Base-by-base conservation (phyloP, 2,797 vertebrate genomes). In the Nannoperca australis region DNA sequence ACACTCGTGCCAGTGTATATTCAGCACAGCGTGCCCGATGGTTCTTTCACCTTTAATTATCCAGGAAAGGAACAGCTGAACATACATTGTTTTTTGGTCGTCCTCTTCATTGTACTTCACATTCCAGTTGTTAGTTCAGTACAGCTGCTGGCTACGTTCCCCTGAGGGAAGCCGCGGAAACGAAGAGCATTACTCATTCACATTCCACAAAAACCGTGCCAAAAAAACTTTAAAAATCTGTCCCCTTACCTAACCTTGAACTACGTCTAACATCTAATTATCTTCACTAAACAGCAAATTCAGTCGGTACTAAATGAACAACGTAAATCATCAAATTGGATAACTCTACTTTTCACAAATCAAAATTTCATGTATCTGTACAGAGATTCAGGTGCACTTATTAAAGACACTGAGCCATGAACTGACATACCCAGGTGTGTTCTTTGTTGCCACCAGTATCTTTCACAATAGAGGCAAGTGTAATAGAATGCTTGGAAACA, bases 381-480 rank as follows among this genome's bases (percentile, higher is more conserved):
- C 58, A 53, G 12, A 17, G 24, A 51, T 44, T 49, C 3, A 27
- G 27, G 5, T 40, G 5, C 11, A 38, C 34, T 62, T 30, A 77
- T 44, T 10, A 65, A n/a, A 42, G 9, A 68, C 40, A 18, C 3
- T 5, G 2, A 59, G 73, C 32, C 45, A 32, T 58, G 44, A 58
- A 38, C 17, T 17, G 67, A 45, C 63, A 36, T 38, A 32, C 32
- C 9, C 24, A 18, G 60, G 74, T 55, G 63, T 75, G 85, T 72
- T 73, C 61, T 65, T 49, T 76, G n/a, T 75, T 62, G 30, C 42
- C 30, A 2, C 22, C 4, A 2, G 1, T 58, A 5, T 76, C 79
- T 90, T 85, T 86, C 86, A 73, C 76, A 87, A 88, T 1, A 78
- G 14, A 22, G 40, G 60, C 38, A 66, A 78, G n/a, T 83, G 55